Evolutionary conservation across 2,888 invertebrate genomes (phyloP).

Genomic region (Mythimna vitellina): DNA sequence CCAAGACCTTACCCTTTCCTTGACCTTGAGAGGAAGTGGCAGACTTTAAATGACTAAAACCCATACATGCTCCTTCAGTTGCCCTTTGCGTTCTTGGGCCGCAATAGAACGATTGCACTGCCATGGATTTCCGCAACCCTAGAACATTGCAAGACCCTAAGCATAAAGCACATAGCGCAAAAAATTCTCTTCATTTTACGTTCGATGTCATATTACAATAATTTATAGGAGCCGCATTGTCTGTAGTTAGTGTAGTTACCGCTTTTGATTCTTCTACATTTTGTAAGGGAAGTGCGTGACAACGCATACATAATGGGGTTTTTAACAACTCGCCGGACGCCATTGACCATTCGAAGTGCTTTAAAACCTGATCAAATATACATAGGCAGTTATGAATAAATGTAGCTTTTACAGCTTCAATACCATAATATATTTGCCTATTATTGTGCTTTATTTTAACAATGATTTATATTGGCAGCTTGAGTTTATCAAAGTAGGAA

Average conservation of each 20-base stretch:
- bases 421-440: neutral
- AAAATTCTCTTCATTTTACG: neutral
- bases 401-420: neutral
- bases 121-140: too few relatives aligned
- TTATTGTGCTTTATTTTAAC: constrained; percentile 3
- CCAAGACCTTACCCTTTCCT: too few relatives aligned
- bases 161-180: neutral
- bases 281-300: constrained; percentile 59
- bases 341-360: constrained; percentile 29
- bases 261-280: constrained; percentile 51
- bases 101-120: too few relatives aligned
- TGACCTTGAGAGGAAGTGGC: too few relatives aligned
- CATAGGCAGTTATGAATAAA: neutral
- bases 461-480: neutral
- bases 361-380: constrained; percentile 27
- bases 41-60: too few relatives aligned
- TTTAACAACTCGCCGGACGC: constrained; percentile 18
- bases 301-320: constrained; percentile 39
- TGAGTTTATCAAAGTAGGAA: constrained; percentile 4
- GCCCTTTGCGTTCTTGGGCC: too few relatives aligned
- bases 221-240: constrained; percentile 37
- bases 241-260: constrained; percentile 43
- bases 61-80: too few relatives aligned
- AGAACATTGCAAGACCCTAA: neutral
- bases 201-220: constrained; percentile 19